Evolutionary conservation across 2,797 vertebrate genomes (phyloP).

Genomic region (Sebastes kiyomatsui): DNA sequence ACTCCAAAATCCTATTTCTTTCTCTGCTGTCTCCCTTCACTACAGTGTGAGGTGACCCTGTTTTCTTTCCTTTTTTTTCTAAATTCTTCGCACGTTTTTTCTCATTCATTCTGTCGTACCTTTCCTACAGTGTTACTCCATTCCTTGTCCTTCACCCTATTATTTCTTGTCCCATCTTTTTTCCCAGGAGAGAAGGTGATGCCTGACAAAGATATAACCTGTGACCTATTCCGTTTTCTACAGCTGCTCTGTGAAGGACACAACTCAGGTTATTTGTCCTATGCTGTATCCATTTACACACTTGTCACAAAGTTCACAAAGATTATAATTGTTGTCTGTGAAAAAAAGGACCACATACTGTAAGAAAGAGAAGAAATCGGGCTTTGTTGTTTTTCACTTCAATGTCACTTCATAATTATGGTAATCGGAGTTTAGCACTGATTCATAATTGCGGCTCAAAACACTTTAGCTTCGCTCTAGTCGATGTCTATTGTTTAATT

Average conservation of each 20-base stretch:
- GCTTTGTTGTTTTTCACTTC: background rate
- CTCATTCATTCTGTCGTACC: background rate
- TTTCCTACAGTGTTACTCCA: slow-evolving; percentile 35
- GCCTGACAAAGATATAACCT: slow-evolving; percentile 92
- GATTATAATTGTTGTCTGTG: background rate
- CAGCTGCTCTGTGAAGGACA: slow-evolving; percentile 98
- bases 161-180: slow-evolving; percentile 49
- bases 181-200: slow-evolving; percentile 91
- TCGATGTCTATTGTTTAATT: background rate
- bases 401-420: background rate
- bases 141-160: slow-evolving; percentile 61
- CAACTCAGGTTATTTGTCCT: slow-evolving; percentile 87
- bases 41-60: slow-evolving; percentile 44
- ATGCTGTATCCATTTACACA: background rate
- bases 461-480: background rate
- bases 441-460: background rate
- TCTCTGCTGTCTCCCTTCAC: slow-evolving; percentile 32
- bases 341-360: background rate
- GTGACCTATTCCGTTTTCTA: slow-evolving; percentile 96
- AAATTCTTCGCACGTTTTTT: background rate
- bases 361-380: too few species aligned
- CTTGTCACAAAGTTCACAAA: background rate
- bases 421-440: background rate
- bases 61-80: background rate
- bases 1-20: background rate